Evolutionary conservation across 2,113 vertebrate genomes (phyloP).

Genomic region (Ctenomys sociabilis): DNA sequence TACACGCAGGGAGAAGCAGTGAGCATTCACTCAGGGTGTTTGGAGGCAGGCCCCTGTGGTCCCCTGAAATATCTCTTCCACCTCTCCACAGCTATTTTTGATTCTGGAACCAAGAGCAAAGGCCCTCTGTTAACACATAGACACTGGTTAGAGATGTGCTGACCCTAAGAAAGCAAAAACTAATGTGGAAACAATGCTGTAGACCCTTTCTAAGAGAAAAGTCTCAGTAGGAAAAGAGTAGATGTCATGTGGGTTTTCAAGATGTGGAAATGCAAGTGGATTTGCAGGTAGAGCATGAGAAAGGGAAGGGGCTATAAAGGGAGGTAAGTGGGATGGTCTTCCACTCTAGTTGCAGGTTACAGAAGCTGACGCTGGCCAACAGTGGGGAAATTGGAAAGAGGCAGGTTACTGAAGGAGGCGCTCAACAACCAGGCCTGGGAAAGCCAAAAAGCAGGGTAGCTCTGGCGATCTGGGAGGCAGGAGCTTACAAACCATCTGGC

Average conservation of each 20-base stretch:
- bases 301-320: neutral
- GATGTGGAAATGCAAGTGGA: neutral
- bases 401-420: neutral
- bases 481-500: neutral
- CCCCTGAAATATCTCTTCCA: neutral
- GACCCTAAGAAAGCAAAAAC: neutral
- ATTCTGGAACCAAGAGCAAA: conserved; percentile 11
- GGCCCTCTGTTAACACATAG: neutral
- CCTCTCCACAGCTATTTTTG: neutral
- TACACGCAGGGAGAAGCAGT: neutral
- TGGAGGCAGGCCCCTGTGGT: neutral
- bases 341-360: neutral
- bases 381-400: neutral
- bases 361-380: neutral
- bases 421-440: neutral
- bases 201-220: neutral
- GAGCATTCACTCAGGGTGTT: neutral
- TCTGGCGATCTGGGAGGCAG: neutral
- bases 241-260: neutral
- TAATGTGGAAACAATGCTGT: neutral
- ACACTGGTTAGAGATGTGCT: neutral
- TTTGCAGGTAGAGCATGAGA: neutral
- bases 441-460: neutral
- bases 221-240: neutral
- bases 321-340: neutral